Percentiles rank a stretch among this genome's conserved stretches.
These are phyloP conservation scores for Gastracanthus pulcherrimus DNA, from an alignment of 2,888 invertebrate species.

Conservation along the genomic window DNA sequence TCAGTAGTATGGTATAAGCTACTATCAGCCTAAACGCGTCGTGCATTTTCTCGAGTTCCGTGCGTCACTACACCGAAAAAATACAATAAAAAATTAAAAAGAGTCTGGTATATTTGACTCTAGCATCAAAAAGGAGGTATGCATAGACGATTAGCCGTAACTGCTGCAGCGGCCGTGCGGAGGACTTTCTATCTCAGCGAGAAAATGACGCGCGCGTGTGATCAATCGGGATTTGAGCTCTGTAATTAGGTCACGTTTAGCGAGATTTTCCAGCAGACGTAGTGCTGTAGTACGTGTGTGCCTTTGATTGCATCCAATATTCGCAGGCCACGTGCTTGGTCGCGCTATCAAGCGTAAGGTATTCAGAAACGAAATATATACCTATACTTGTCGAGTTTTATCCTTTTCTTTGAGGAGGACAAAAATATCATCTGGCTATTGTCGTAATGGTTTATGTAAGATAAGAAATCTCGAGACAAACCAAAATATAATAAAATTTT, in stretches of 20 bases:
- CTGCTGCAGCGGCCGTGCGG: too few relatives aligned
- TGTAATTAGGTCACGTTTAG: conserved; percentile 28
- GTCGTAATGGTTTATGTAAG: too few relatives aligned
- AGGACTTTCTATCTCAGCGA: background rate
- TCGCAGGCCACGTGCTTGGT: background rate
- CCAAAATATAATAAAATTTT: too few relatives aligned
- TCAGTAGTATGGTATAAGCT: background rate
- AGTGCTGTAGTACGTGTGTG: too few relatives aligned
- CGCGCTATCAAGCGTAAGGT: background rate
- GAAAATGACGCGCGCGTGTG: background rate
- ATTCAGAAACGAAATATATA: background rate
- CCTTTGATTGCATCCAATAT: background rate
- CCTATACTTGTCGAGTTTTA: too few relatives aligned
- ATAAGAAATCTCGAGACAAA: too few relatives aligned
- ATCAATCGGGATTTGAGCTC: background rate
- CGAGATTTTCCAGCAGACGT: background rate
- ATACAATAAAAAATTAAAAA: background rate
- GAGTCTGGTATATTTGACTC: background rate
- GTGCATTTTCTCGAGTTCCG: background rate
- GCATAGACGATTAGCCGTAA: background rate
- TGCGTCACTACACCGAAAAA: conserved; percentile 15
- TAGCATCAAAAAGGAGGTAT: background rate
- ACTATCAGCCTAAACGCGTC: conserved; percentile 5
- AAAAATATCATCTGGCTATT: too few relatives aligned
- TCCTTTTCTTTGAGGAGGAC: too few relatives aligned